phyloP scores from a whole-genome alignment of 2,797 vertebrate species.

The Acestrorhynchus altus region DNA sequence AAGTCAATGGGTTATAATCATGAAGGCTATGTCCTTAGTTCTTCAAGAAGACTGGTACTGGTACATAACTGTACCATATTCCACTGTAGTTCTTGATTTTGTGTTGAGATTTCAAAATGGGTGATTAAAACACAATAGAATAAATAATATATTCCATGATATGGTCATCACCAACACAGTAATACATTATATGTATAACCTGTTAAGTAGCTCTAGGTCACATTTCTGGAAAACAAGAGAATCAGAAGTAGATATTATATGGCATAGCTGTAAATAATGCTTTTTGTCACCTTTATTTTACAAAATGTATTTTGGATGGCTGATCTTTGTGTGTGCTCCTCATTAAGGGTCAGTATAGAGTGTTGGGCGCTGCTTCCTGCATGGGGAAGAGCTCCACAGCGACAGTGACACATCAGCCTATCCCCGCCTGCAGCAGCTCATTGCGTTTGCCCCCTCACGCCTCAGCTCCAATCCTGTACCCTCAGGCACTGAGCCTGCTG shows the following conservation, averaged over 20 bases:
- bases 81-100: no score
- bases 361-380: slow-evolving; percentile 17
- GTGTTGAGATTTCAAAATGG: no score
- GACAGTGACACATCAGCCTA: slow-evolving; percentile 51
- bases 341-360: slow-evolving; percentile 31
- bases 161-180: no score
- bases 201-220: no score
- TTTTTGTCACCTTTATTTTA: not conserved
- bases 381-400: slow-evolving; percentile 35
- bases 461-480: slow-evolving; percentile 52
- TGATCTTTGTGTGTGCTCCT: slow-evolving; percentile 36
- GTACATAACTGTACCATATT: no score
- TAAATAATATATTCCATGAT: no score
- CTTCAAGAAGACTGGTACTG: no score
- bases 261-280: not conserved
- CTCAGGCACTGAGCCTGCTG: slow-evolving; percentile 55
- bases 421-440: slow-evolving; percentile 54
- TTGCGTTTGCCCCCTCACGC: slow-evolving; percentile 57
- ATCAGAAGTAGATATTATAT: not conserved
- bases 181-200: no score
- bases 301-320: not conserved
- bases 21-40: no score
- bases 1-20: no score
- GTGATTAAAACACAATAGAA: no score
- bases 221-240: not conserved